A percentile compares a stretch with the other conserved stretches of the same genome.
These are phyloP conservation scores for Siniperca scherzeri DNA, from an alignment of 2,797 vertebrate species.

Conservation along the genomic window DNA sequence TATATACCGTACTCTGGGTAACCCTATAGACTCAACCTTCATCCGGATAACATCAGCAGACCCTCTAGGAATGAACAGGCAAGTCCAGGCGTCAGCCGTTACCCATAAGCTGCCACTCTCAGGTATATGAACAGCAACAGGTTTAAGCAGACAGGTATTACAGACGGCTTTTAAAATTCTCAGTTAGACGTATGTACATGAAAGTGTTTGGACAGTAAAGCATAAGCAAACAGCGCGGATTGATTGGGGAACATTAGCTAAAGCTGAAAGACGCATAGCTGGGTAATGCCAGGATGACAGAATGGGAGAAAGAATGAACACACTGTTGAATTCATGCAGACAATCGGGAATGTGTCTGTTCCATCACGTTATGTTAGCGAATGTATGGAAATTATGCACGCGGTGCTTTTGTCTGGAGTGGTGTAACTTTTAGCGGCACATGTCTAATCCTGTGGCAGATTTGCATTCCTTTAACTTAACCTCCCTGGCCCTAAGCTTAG, in stretches of 20 bases:
- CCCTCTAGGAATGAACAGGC: slow-evolving; percentile 57
- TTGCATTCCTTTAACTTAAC: slow-evolving; percentile 19
- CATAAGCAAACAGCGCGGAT: slow-evolving; percentile 60
- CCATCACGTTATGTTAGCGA: slow-evolving; percentile 27
- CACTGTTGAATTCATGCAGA: background rate
- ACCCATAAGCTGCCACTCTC: slow-evolving; percentile 29
- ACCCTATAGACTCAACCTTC: slow-evolving; percentile 26
- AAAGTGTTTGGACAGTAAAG: slow-evolving; percentile 68
- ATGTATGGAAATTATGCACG: slow-evolving; percentile 26
- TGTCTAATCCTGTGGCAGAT: slow-evolving; percentile 24
- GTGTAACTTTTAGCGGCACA: background rate
- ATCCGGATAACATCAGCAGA: slow-evolving; percentile 62
- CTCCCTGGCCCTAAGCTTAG: background rate
- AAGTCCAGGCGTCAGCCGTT: slow-evolving; percentile 51
- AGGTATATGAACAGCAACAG: background rate
- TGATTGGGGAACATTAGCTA: slow-evolving; percentile 44
- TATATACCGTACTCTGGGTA: background rate
- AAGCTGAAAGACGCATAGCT: slow-evolving; percentile 42
- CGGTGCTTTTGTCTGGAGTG: slow-evolving; percentile 17
- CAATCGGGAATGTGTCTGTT: slow-evolving; percentile 29
- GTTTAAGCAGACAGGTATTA: slow-evolving; percentile 26
- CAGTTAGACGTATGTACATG: background rate
- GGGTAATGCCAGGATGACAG: slow-evolving; percentile 60
- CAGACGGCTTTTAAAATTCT: slow-evolving; percentile 26
- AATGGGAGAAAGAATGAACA: slow-evolving; percentile 5